Percentiles rank a stretch among this genome's conserved stretches.
phyloP scores from a whole-genome alignment of 2,113 vertebrate genomes.

The Clarias batrachus region DNA sequence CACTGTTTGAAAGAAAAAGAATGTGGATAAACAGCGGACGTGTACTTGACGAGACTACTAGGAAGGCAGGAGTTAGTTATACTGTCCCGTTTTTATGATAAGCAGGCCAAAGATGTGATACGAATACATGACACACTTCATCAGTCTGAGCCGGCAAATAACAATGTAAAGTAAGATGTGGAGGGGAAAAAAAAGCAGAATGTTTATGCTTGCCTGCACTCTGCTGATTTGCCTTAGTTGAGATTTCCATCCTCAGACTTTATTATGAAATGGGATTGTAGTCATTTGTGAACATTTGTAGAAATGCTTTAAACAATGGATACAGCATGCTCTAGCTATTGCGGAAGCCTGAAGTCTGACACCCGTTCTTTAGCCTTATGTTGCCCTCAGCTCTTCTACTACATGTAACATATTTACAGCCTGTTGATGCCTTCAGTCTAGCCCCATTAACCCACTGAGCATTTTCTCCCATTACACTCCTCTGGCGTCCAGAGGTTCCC shows the following conservation, averaged over 20 bases:
- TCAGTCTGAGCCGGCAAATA: constrained; percentile 40
- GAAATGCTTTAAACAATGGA: constrained; percentile 38
- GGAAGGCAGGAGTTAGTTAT: constrained; percentile 41
- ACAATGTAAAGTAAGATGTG: neutral
- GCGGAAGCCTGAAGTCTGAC: constrained; percentile 10
- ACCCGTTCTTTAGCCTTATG: constrained; percentile 25
- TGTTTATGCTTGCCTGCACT: neutral
- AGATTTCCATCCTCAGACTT: constrained; percentile 17
- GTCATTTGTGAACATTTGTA: constrained; percentile 11
- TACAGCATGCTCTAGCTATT: constrained; percentile 12
- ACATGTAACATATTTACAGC: constrained; percentile 71
- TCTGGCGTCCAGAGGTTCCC: constrained; percentile 36
- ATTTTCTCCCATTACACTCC: constrained; percentile 28
- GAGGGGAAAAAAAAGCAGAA: neutral
- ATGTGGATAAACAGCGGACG: constrained; percentile 50
- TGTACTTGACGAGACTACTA: constrained; percentile 50
- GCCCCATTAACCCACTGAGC: constrained; percentile 53
- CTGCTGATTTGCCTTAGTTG: neutral
- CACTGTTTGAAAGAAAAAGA: constrained; percentile 27
- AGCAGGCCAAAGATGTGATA: constrained; percentile 18
- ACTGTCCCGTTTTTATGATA: constrained; percentile 2
- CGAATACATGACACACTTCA: neutral
- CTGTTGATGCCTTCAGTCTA: constrained; percentile 68
- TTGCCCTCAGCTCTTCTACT: constrained; percentile 46
- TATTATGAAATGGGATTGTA: constrained; percentile 31